Evolutionary conservation across 2,888 invertebrate genomes (phyloP), one percentile per base, ranked within the genome.

Genomic region (Leptura quadrifasciata): DNA sequence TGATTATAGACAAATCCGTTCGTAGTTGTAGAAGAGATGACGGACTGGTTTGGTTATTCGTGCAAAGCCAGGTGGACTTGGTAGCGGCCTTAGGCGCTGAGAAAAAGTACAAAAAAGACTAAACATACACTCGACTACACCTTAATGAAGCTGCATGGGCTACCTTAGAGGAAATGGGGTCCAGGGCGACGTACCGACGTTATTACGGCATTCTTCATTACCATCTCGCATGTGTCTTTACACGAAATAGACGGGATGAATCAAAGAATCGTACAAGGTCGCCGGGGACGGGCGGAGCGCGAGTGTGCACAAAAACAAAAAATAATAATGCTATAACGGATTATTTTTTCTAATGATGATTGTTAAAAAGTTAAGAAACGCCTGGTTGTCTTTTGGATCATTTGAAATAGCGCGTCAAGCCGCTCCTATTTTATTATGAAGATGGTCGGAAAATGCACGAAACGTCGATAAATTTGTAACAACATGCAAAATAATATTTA

Each of bases 121-220:
- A 73, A 76, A 55, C 65, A 74, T 70, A 35, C 52, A 64, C 61
- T 17, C 71, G 67, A 71, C 74, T 79, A 73, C 73, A 76, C 75
- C 58, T 79, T 79, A 79, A 79, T 79, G 76, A 79, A 76, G 70
- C 74, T 75, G 67, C 47, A 47, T 47, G 47, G 67, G 78, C 78
- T 79, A 79, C 78, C 76, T 69, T 58, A 76, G 74, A 74, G 76
- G 76, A 79, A 79, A 75, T 73, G 64, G 64, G 67, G 72, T 17
- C 69, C 61, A 61, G 69, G 72, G 68, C 72, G 74, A 70, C 63
- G 67, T 65, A 35, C 35, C 61, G 65, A 18, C 39, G 35, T 65
- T 65, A 47, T 67, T 61, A 55, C 58, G 70, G 58, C 55, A 71
- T 65, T 76, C 77, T 75, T 76, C 79, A 79, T 79, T 76, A 79